These are phyloP conservation scores for Clupea harengus DNA, from an alignment of 2,113 vertebrate genomes.

Conservation along the genomic window DNA sequence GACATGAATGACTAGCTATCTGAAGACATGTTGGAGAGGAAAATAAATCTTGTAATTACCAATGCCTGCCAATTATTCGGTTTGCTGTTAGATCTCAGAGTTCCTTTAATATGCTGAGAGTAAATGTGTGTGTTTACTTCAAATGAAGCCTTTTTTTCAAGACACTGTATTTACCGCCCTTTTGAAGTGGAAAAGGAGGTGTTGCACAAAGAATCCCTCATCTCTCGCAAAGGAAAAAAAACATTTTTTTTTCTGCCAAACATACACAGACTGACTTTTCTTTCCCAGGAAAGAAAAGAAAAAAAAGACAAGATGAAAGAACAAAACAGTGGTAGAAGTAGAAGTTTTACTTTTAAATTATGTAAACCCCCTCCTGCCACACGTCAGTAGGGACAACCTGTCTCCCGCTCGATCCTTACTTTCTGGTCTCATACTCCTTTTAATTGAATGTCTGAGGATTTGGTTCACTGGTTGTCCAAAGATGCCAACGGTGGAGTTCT, in stretches of 20 bases:
- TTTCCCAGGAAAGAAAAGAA: slow-evolving; percentile 17
- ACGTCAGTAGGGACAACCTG: slow-evolving; percentile 31
- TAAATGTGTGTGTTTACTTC: slow-evolving; percentile 61
- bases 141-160: slow-evolving; percentile 47
- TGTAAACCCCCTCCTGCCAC: slow-evolving; percentile 31
- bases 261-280: slow-evolving; percentile 33
- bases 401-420: slow-evolving; percentile 4
- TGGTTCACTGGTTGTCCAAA: slow-evolving; percentile 45
- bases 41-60: slow-evolving; percentile 60
- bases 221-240: slow-evolving; percentile 34
- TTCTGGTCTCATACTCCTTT: slow-evolving; percentile 33
- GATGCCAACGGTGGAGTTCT: slow-evolving; percentile 53
- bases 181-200: slow-evolving; percentile 61
- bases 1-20: slow-evolving; percentile 56
- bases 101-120: slow-evolving; percentile 60
- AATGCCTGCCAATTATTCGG: slow-evolving; percentile 66
- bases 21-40: slow-evolving; percentile 55
- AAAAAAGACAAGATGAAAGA: background rate
- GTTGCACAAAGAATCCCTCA: slow-evolving; percentile 62
- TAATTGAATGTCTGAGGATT: slow-evolving; percentile 54
- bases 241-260: background rate
- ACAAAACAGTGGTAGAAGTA: background rate
- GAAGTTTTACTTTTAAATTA: slow-evolving; percentile 43
- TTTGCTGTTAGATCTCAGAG: slow-evolving; percentile 63
- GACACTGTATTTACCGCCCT: slow-evolving; percentile 58